phyloP scores from a whole-genome alignment of 2,113 vertebrate genomes.

The Podiceps cristatus region DNA sequence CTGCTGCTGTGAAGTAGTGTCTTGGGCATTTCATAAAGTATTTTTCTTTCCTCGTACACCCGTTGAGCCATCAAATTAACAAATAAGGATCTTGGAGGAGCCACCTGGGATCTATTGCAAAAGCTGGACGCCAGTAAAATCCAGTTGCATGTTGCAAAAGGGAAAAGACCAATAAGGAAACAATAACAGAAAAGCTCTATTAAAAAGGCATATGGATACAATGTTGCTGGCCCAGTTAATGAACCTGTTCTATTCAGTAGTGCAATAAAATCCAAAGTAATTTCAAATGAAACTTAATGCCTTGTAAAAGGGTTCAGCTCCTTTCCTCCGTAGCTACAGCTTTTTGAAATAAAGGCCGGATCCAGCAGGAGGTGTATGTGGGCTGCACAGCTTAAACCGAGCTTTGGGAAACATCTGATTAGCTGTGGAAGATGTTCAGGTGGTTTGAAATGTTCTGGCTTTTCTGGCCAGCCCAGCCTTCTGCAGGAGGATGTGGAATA shows the following conservation, averaged over 20 bases:
- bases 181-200: conserved; percentile 65
- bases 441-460: neutral
- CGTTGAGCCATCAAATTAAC: conserved; percentile 50
- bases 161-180: conserved; percentile 70
- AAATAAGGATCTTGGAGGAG: conserved; percentile 2
- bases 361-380: conserved; percentile 59
- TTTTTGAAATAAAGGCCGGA: neutral
- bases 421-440: neutral
- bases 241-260: conserved; percentile 60
- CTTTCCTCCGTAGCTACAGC: neutral
- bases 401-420: neutral
- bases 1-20: neutral
- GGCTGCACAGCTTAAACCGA: neutral
- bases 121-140: conserved; percentile 45
- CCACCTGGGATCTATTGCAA: conserved; percentile 41
- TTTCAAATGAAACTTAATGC: conserved; percentile 75
- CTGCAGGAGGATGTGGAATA: neutral
- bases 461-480: neutral
- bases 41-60: neutral
- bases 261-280: conserved; percentile 69
- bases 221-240: conserved; percentile 52
- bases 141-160: conserved; percentile 40
- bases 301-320: conserved; percentile 66
- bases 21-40: neutral
- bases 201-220: conserved; percentile 66